phyloP scores from a whole-genome alignment of 2,888 invertebrate genomes.

The Neoscelio sp. region DNA sequence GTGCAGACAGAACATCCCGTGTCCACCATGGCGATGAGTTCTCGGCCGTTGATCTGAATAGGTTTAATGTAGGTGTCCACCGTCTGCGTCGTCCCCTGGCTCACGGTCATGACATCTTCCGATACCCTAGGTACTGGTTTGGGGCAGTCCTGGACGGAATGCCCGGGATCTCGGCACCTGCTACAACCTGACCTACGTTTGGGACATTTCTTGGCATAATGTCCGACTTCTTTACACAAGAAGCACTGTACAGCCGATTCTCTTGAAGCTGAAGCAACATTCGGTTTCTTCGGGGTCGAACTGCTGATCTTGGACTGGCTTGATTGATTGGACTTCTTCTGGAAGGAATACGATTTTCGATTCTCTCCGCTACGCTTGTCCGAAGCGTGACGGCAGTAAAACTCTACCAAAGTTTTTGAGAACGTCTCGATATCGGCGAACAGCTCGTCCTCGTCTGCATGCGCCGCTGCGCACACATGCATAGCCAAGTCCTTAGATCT shows the following conservation, averaged over 20 bases:
- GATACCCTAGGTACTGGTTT: not conserved
- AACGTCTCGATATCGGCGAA: constrained; percentile 5
- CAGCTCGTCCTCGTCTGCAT: constrained; percentile 8
- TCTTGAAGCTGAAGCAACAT: not conserved
- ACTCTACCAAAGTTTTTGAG: not conserved
- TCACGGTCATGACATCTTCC: not conserved
- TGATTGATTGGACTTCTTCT: not conserved
- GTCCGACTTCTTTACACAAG: constrained; percentile 30
- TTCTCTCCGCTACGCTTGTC: not conserved
- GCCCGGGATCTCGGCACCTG: constrained; percentile 8
- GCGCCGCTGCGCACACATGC: not conserved
- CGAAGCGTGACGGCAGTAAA: not conserved
- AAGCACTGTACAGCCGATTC: constrained; percentile 16
- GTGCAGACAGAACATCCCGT: no score
- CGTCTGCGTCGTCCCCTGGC: no score
- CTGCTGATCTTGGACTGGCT: not conserved
- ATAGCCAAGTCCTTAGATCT: not conserved
- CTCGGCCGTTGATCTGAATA: no score
- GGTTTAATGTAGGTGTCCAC: no score
- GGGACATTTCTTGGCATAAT: constrained; percentile 42
- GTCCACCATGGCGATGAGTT: no score
- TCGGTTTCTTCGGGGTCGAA: not conserved
- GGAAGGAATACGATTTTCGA: not conserved
- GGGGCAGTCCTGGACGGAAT: not conserved
- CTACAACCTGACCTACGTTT: not conserved